A percentile compares a stretch with the other conserved stretches of the same genome.
These are phyloP conservation scores for Plutella xylostella DNA, from an alignment of 2,888 invertebrate genomes.

Conservation along the genomic window DNA sequence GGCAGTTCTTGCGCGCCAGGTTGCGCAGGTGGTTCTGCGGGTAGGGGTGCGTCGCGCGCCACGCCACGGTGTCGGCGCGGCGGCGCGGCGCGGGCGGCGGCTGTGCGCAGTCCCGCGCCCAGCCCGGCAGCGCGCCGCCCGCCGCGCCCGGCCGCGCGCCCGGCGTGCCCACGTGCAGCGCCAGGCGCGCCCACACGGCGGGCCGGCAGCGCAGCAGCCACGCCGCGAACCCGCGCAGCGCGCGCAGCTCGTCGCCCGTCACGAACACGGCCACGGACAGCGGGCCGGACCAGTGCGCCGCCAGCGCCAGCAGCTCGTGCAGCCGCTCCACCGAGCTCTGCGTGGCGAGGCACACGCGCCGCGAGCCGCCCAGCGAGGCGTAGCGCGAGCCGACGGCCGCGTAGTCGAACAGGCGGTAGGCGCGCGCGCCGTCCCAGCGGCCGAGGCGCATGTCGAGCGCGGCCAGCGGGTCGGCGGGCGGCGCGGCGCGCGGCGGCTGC, in stretches of 20 bases:
- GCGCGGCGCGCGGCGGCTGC: constrained; percentile 32
- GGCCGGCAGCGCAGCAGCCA: constrained; percentile 82
- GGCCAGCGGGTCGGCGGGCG: constrained; percentile 62
- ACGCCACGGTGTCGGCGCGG: constrained; percentile 73
- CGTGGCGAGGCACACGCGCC: constrained; percentile 81
- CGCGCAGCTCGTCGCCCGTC: constrained; percentile 81
- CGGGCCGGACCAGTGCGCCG: constrained; percentile 86
- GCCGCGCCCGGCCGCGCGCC: constrained; percentile 72
- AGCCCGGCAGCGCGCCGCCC: constrained; percentile 69
- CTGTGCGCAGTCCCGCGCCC: constrained; percentile 75
- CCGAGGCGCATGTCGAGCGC: constrained; percentile 75
- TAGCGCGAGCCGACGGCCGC: constrained; percentile 77
- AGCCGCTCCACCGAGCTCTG: constrained; percentile 88
- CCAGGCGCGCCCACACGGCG: constrained; percentile 77
- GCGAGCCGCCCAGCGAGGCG: constrained; percentile 66
- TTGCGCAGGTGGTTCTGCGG: constrained; percentile 93
- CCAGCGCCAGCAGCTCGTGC: constrained; percentile 80
- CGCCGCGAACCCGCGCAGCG: constrained; percentile 78
- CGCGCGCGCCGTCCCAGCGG: constrained; percentile 78
- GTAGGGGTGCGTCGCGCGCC: constrained; percentile 82
- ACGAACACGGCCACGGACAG: constrained; percentile 87
- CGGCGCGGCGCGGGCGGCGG: constrained; percentile 74
- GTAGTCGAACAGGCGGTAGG: constrained; percentile 81
- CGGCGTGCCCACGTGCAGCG: constrained; percentile 81
- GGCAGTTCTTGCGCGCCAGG: constrained; percentile 86